phyloP scores from a whole-genome alignment of 2,113 vertebrate species.

The Poeciliopsis retropinna region DNA sequence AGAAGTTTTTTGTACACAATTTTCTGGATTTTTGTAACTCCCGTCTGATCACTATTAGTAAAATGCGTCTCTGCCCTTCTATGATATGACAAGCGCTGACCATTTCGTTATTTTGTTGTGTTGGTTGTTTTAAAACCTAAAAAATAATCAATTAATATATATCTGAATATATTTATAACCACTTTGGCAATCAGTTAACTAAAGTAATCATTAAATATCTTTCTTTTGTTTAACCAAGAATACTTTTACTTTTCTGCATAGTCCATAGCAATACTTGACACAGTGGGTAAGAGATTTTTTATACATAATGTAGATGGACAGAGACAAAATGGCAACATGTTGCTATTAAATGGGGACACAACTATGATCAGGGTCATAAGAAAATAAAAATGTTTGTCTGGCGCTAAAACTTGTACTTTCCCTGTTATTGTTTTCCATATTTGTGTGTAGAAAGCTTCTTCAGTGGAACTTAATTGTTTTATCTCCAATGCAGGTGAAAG shows the following conservation, averaged over 20 bases:
- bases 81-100: no score
- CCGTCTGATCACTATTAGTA: no score
- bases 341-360: not conserved
- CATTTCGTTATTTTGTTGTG: no score
- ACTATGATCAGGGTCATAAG: no score
- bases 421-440: no score
- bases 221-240: not conserved
- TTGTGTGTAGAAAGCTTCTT: not conserved
- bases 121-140: no score
- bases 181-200: not conserved
- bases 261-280: not conserved
- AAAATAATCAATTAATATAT: no score
- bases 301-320: no score
- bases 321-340: not conserved
- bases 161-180: not conserved
- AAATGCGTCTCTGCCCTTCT: no score
- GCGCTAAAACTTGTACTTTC: not conserved
- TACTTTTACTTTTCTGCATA: not conserved
- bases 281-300: not conserved
- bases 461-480: conserved; percentile 5
- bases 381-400: no score
- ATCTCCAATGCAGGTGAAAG: conserved; percentile 88
- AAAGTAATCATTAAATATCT: not conserved
- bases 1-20: no score
- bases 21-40: no score